phyloP scores from a whole-genome alignment of 2,113 vertebrate genomes.

The Pituophis catenifer region DNA sequence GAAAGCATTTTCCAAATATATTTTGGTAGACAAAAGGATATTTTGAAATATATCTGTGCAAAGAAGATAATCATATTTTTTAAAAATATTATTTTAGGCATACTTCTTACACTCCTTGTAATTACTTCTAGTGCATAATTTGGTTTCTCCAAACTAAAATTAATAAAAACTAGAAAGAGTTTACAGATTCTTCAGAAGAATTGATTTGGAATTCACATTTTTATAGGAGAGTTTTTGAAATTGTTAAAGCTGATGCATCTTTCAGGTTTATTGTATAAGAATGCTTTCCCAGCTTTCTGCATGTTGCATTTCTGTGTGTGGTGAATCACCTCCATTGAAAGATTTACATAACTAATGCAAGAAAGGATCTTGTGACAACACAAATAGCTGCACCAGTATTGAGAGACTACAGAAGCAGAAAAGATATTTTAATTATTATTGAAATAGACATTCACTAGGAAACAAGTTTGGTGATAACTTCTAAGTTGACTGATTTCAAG shows the following conservation, averaged over 20 bases:
- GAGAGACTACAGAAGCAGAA: background rate
- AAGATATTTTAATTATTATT: background rate
- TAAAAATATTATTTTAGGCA: background rate
- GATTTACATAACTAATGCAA: background rate
- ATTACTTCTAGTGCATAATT: background rate
- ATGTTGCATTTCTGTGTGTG: background rate
- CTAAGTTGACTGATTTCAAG: background rate
- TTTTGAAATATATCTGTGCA: background rate
- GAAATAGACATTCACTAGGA: background rate
- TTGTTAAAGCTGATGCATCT: background rate
- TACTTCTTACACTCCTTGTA: background rate
- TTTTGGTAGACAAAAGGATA: background rate
- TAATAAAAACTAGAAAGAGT: background rate
- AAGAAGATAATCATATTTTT: background rate
- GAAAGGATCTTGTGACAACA: background rate
- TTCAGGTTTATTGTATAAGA: background rate
- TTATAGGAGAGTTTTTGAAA: background rate
- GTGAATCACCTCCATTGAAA: background rate
- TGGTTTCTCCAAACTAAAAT: constrained; percentile 6
- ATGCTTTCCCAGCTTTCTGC: background rate
- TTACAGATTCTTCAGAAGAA: background rate
- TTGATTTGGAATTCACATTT: background rate
- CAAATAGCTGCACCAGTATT: background rate
- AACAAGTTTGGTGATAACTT: background rate
- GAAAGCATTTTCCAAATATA: background rate